phyloP scores from a whole-genome alignment of 2,888 invertebrate species.

The Tenthredo livida region DNA sequence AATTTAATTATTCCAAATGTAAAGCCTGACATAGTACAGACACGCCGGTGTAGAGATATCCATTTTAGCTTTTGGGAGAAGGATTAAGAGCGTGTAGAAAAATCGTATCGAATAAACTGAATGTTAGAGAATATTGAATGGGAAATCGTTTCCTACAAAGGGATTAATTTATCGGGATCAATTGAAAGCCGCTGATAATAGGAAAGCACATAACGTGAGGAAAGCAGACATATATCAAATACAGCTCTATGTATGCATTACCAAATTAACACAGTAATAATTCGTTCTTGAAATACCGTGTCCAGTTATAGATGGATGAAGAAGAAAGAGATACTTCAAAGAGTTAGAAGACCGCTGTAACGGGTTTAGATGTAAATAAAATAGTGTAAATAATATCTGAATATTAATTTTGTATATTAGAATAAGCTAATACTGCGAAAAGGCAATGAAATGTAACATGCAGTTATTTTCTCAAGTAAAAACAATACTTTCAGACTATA shows the following conservation, averaged over 20 bases:
- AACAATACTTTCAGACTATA: background rate
- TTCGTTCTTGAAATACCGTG: conserved; percentile 13
- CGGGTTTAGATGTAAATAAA: background rate
- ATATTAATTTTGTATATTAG: background rate
- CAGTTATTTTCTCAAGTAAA: background rate
- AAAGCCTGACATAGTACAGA: conserved; percentile 63
- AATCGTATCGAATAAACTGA: background rate
- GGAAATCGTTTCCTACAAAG: background rate
- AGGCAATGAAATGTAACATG: conserved; percentile 1
- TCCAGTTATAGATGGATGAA: conserved; percentile 1
- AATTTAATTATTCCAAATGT: conserved; percentile 69
- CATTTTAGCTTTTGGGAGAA: conserved; percentile 21
- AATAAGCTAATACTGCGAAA: background rate
- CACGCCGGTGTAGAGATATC: background rate
- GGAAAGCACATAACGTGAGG: background rate
- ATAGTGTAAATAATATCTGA: background rate
- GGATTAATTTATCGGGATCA: background rate
- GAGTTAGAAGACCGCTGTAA: conserved; percentile 18
- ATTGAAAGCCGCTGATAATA: background rate
- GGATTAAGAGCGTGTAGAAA: background rate
- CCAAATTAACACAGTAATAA: conserved; percentile 32
- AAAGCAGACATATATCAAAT: background rate
- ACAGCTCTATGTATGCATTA: conserved; percentile 17
- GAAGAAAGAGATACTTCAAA: conserved; percentile 28
- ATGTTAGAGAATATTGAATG: background rate